Evolutionary conservation across 1,140 invertebrate genomes (phyloP).

Genomic region (Aplysia californica): DNA sequence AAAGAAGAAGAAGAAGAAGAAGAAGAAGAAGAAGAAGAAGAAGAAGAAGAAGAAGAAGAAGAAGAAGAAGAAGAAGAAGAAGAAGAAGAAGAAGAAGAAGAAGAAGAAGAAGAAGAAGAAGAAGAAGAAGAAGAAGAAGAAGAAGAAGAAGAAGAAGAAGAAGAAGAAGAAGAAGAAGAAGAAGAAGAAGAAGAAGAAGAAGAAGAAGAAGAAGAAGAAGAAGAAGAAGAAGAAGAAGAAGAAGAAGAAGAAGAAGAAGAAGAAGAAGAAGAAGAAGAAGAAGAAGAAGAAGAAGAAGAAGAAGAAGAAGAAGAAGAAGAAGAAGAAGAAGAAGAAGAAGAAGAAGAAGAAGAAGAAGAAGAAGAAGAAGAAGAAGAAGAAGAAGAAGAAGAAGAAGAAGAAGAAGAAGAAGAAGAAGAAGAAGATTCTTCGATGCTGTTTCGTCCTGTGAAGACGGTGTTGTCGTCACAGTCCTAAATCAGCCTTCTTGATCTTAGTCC

Average conservation of each 20-base stretch:
- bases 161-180: neutral
- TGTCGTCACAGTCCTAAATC: too few relatives aligned
- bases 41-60: neutral
- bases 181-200: neutral
- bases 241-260: neutral
- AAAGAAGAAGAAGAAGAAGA: conserved; percentile 1
- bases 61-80: neutral
- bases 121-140: neutral
- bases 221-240: neutral
- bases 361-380: neutral
- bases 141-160: neutral
- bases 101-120: neutral
- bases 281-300: neutral
- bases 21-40: neutral
- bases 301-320: neutral
- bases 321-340: neutral
- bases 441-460: too few relatives aligned
- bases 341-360: conserved; percentile 1
- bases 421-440: neutral
- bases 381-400: neutral
- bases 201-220: neutral
- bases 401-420: too few relatives aligned
- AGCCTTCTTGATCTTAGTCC: too few relatives aligned
- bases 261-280: too few relatives aligned
- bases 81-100: neutral